Evolutionary conservation across 1,140 invertebrate genomes (phyloP).

Genomic region (Psilanteris sp.): DNA sequence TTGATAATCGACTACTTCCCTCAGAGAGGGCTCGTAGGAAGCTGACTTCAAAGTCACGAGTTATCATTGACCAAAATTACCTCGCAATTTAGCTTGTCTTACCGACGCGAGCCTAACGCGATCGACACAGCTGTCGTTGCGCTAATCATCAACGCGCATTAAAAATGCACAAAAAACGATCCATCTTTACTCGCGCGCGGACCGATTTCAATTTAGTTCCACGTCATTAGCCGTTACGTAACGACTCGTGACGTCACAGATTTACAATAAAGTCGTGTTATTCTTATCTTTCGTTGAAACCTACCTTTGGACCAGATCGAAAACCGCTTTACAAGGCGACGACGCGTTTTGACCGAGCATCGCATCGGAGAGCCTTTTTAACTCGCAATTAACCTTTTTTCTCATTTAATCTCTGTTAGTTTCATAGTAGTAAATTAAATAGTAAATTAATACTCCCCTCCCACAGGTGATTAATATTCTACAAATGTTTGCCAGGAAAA

Average conservation of each 20-base stretch:
- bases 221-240: not conserved
- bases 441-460: too few relatives aligned
- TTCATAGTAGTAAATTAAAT: slow-evolving; percentile 25
- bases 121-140: slow-evolving; percentile 30
- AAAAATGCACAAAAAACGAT: slow-evolving; percentile 7
- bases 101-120: slow-evolving; percentile 50
- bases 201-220: not conserved
- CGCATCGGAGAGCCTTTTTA: too few relatives aligned
- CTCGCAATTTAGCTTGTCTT: slow-evolving; percentile 70
- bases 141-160: slow-evolving; percentile 14
- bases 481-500: slow-evolving; percentile 30
- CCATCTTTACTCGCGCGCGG: slow-evolving; percentile 10
- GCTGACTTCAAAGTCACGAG: slow-evolving; percentile 79
- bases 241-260: not conserved
- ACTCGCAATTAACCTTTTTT: too few relatives aligned
- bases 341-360: slow-evolving; percentile 17
- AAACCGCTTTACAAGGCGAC: slow-evolving; percentile 6
- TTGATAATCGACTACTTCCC: slow-evolving; percentile 78
- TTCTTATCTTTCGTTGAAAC: too few relatives aligned
- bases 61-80: slow-evolving; percentile 78
- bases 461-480: not conserved
- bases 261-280: too few relatives aligned
- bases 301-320: not conserved
- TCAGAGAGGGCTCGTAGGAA: slow-evolving; percentile 76
- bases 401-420: slow-evolving; percentile 12